phyloP scores from a whole-genome alignment of 2,888 invertebrate genomes.

The Stenolophus ochropezus region DNA sequence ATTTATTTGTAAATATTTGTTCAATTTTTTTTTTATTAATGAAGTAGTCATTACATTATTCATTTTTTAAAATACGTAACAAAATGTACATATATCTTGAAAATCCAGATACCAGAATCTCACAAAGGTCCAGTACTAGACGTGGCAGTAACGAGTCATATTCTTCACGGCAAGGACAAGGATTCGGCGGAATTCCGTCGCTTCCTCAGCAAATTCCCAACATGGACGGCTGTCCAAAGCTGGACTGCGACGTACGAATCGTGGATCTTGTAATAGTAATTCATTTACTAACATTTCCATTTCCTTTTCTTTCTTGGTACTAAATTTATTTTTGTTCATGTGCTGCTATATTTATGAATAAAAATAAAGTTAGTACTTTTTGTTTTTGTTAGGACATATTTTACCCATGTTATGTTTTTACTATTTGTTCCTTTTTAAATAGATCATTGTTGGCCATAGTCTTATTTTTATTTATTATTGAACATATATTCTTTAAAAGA shows the following conservation, averaged over 20 bases:
- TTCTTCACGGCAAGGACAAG: constrained; percentile 76
- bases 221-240: constrained; percentile 80
- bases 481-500: not conserved
- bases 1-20: too few species aligned
- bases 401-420: not conserved
- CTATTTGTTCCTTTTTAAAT: constrained; percentile 5
- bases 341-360: constrained; percentile 21
- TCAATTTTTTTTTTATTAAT: too few species aligned
- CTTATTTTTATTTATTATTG: constrained; percentile 23
- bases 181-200: constrained; percentile 74
- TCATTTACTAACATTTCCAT: not conserved
- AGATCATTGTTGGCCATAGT: not conserved
- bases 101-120: constrained; percentile 64
- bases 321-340: constrained; percentile 42
- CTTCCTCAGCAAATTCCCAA: constrained; percentile 78
- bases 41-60: too few species aligned
- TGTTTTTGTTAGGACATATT: constrained; percentile 1
- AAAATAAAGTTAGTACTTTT: constrained; percentile 19
- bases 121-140: constrained; percentile 74
- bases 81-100: constrained; percentile 13
- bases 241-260: constrained; percentile 84
- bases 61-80: not conserved
- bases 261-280: constrained; percentile 70
- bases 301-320: not conserved
- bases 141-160: constrained; percentile 79